Percentiles rank a stretch among this genome's conserved stretches.
These are phyloP conservation scores for Drosophila carrolli DNA, from an alignment of 1,140 invertebrate genomes.

Conservation along the genomic window DNA sequence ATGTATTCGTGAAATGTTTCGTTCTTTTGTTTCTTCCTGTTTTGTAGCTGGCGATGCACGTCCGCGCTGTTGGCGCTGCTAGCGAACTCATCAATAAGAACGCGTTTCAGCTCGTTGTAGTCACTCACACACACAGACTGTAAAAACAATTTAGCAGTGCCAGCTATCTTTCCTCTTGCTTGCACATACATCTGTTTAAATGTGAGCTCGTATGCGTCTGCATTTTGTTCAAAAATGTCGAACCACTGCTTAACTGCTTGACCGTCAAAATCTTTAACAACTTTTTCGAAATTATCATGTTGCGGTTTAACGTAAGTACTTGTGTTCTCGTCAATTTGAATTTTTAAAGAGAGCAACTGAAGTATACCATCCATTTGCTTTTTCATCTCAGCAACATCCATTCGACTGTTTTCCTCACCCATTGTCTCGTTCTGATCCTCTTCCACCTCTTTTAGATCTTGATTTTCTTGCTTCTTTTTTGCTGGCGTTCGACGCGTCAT, in stretches of 20 bases:
- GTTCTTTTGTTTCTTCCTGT: background rate
- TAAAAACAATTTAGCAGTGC: background rate
- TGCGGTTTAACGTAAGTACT: background rate
- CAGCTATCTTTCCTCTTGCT: no score
- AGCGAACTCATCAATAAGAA: no score
- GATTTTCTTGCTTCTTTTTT: no score
- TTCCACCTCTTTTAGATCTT: no score
- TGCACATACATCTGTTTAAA: background rate
- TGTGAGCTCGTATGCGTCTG: background rate
- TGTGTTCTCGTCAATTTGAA: background rate
- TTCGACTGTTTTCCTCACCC: no score
- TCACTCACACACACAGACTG: background rate
- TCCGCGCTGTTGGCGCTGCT: no score
- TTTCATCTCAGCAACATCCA: background rate
- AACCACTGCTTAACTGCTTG: background rate
- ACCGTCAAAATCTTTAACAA: background rate
- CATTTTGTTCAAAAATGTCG: background rate
- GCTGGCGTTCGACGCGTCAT: background rate
- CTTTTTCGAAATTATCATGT: slow-evolving; percentile 3
- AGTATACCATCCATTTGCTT: no score
- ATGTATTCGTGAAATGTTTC: background rate
- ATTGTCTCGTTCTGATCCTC: no score
- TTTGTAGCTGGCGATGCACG: background rate
- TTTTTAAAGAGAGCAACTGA: background rate
- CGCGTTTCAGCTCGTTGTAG: background rate